These are phyloP conservation scores for Myzus persicae DNA, from an alignment of 1,140 invertebrate genomes.

Conservation along the genomic window DNA sequence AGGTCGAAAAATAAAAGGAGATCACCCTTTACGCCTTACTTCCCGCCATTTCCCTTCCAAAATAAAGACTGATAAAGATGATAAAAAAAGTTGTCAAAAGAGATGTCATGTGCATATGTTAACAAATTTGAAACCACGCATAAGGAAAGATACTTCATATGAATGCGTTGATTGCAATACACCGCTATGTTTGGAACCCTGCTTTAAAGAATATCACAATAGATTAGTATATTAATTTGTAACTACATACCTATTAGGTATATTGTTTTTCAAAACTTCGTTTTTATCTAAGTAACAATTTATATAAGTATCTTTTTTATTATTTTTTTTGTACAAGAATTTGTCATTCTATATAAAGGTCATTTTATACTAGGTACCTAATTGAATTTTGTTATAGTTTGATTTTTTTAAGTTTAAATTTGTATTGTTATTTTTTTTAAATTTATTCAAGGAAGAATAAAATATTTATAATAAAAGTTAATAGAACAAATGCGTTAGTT, in stretches of 20 bases:
- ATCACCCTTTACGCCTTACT: too few species aligned
- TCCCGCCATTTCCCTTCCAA: too few species aligned
- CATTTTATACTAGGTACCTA: background rate
- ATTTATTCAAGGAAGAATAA: background rate
- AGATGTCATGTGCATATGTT: too few species aligned
- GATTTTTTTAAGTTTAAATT: background rate
- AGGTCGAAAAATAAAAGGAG: too few species aligned
- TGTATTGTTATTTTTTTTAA: background rate
- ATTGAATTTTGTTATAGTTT: background rate
- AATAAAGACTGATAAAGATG: too few species aligned
- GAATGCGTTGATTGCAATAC: background rate
- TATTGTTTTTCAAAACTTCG: background rate
- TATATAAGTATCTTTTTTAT: too few species aligned
- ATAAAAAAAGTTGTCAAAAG: too few species aligned
- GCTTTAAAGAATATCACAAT: background rate
- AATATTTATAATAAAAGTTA: constrained; percentile 8
- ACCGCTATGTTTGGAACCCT: background rate
- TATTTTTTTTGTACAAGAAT: background rate
- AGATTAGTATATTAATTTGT: too few species aligned
- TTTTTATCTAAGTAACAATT: too few species aligned
- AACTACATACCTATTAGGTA: too few species aligned
- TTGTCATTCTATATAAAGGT: background rate
- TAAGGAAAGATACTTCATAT: background rate
- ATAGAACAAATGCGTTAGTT: background rate
- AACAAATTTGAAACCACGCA: too few species aligned